Percentiles rank a stretch among this genome's conserved stretches.
phyloP scores from a whole-genome alignment of 2,888 invertebrate species.

The Xanthorhoe spadicearia region DNA sequence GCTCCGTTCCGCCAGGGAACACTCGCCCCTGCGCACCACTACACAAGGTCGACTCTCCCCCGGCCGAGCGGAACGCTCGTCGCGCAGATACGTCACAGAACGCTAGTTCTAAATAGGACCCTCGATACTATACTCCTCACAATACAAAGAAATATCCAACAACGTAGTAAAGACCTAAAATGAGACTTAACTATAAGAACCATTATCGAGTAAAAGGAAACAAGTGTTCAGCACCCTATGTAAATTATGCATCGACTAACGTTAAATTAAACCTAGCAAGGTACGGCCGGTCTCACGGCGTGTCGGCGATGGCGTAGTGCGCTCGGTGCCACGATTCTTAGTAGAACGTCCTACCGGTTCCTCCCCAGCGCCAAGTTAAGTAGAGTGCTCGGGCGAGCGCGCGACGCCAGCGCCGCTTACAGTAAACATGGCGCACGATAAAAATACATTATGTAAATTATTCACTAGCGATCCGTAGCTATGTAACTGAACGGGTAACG shows the following conservation, averaged over 20 bases:
- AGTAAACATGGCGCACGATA: constrained; percentile 62
- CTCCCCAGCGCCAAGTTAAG: constrained; percentile 28
- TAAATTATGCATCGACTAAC: constrained; percentile 64
- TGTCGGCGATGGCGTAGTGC: not conserved
- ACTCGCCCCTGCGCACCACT: not conserved
- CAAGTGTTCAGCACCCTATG: constrained; percentile 61
- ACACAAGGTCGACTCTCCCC: constrained; percentile 5
- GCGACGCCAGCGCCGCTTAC: constrained; percentile 44
- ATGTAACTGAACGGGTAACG: constrained; percentile 76
- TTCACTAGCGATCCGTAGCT: constrained; percentile 77
- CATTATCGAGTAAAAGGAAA: constrained; percentile 51
- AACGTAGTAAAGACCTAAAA: constrained; percentile 53
- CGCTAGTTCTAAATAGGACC: constrained; percentile 35
- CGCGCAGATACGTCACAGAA: not conserved
- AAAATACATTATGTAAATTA: constrained; percentile 68
- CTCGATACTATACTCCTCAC: constrained; percentile 43
- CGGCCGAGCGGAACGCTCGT: not conserved
- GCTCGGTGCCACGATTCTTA: constrained; percentile 3
- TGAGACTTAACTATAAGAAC: constrained; percentile 40
- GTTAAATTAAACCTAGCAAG: constrained; percentile 59
- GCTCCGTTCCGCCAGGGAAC: not conserved
- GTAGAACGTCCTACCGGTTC: constrained; percentile 10
- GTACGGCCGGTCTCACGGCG: constrained; percentile 52
- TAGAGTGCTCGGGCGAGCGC: constrained; percentile 9
- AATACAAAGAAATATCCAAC: constrained; percentile 50